Conservation (phyloP, 2,113 vertebrate genomes). For the Pimephales promelas region DNA sequence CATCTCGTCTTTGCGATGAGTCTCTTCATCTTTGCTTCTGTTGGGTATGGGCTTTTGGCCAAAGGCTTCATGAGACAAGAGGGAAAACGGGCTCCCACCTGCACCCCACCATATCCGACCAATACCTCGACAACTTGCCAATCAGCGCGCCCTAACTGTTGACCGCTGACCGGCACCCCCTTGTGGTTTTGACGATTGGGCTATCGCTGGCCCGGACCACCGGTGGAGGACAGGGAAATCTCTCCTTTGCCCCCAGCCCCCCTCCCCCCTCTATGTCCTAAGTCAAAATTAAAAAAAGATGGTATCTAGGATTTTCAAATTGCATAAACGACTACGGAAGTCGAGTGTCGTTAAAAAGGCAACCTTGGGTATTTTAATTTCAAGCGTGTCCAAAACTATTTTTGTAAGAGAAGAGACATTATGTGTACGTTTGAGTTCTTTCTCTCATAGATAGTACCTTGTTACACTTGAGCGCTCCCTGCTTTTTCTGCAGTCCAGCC, state of each 20-base stretch:
- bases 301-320: slow-evolving; percentile 82
- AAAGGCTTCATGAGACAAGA: slow-evolving; percentile 53
- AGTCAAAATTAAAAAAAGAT: slow-evolving; percentile 71
- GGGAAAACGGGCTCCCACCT: slow-evolving; percentile 41
- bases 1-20: slow-evolving; percentile 28
- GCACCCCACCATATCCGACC: slow-evolving; percentile 46
- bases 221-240: slow-evolving; percentile 67
- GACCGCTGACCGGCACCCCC: slow-evolving; percentile 45
- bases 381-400: slow-evolving; percentile 75
- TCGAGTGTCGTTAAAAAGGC: slow-evolving; percentile 73
- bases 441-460: slow-evolving; percentile 70
- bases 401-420: slow-evolving; percentile 82
- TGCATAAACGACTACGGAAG: slow-evolving; percentile 76
- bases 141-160: slow-evolving; percentile 40
- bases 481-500: slow-evolving; percentile 76
- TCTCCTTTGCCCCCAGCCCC: slow-evolving; percentile 64
- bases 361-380: slow-evolving; percentile 76
- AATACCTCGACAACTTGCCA: slow-evolving; percentile 52
- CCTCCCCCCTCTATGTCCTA: slow-evolving; percentile 64
- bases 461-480: slow-evolving; percentile 70
- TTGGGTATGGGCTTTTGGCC: slow-evolving; percentile 54
- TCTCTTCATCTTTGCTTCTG: slow-evolving; percentile 49
- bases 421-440: slow-evolving; percentile 49
- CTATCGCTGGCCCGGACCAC: slow-evolving; percentile 62
- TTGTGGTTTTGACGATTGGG: slow-evolving; percentile 49